phyloP scores from a whole-genome alignment of 2,888 invertebrate genomes.

The Cheiracanthium punctorium region DNA sequence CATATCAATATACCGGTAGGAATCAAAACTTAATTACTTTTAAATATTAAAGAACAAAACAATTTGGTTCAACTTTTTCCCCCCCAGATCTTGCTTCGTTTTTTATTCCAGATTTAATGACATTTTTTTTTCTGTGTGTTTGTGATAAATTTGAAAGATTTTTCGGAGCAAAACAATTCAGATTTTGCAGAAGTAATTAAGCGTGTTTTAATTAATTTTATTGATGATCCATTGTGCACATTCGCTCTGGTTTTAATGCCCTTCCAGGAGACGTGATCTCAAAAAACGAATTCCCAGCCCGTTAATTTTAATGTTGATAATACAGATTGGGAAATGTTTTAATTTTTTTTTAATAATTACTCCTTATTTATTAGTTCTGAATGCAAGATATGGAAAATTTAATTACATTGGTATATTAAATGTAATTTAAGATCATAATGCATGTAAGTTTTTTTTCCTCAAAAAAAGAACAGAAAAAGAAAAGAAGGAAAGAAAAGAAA shows the following conservation, averaged over 20 bases:
- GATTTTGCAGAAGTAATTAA: slow-evolving; percentile 3
- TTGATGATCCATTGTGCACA: background rate
- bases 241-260: background rate
- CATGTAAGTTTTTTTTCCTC: too few relatives aligned
- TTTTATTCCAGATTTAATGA: background rate
- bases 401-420: background rate
- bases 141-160: slow-evolving; percentile 3
- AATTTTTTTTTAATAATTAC: background rate
- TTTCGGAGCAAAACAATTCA: background rate
- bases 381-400: background rate
- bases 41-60: background rate
- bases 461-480: too few relatives aligned
- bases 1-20: background rate
- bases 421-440: too few relatives aligned
- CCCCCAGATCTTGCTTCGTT: background rate
- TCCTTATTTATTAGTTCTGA: background rate
- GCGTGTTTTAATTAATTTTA: slow-evolving; percentile 4
- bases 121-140: background rate
- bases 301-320: background rate
- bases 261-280: background rate
- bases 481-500: too few relatives aligned
- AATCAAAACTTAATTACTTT: slow-evolving; percentile 9
- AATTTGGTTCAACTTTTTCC: background rate
- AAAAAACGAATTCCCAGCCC: background rate
- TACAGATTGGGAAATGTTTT: background rate